Conservation (phyloP, 2,797 vertebrate species). For the Eupleurogrammus muticus region DNA sequence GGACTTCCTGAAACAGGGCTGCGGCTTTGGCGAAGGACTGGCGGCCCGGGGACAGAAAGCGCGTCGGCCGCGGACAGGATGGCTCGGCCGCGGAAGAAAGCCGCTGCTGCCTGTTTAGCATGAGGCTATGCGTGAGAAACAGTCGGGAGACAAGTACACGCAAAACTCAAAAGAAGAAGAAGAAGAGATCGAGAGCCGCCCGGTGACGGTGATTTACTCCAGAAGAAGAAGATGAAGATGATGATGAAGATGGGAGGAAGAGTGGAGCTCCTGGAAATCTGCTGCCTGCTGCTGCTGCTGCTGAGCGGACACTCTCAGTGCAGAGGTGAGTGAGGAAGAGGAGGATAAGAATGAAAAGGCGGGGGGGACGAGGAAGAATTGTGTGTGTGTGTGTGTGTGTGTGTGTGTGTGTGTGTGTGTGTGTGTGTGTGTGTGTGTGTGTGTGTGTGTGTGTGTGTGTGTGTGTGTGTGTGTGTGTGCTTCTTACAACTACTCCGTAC, state of each 20-base stretch:
- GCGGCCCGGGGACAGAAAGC: neutral
- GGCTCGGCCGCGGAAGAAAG: conserved; percentile 54
- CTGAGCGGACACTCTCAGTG: conserved; percentile 40
- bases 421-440: neutral
- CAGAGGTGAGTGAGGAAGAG: conserved; percentile 44
- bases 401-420: neutral
- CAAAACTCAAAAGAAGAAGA: neutral
- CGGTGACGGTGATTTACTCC: conserved; percentile 22
- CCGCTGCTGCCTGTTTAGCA: conserved; percentile 28
- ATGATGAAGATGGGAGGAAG: conserved; percentile 36
- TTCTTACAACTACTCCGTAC: too few species aligned
- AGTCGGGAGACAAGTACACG: conserved; percentile 11
- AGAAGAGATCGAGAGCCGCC: neutral
- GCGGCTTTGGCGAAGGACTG: neutral
- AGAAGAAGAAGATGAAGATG: conserved; percentile 8
- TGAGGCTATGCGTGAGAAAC: conserved; percentile 43
- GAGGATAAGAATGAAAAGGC: neutral
- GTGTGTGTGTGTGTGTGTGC: conserved; percentile 1
- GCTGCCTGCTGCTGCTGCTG: conserved; percentile 54
- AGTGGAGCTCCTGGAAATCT: conserved; percentile 54
- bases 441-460: neutral
- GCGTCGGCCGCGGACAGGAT: conserved; percentile 29
- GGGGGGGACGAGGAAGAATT: too few species aligned
- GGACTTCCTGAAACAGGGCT: neutral
- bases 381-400: neutral